Base-by-base conservation (phyloP, 2,888 invertebrate genomes). In the Melanostoma mellinum region DNA sequence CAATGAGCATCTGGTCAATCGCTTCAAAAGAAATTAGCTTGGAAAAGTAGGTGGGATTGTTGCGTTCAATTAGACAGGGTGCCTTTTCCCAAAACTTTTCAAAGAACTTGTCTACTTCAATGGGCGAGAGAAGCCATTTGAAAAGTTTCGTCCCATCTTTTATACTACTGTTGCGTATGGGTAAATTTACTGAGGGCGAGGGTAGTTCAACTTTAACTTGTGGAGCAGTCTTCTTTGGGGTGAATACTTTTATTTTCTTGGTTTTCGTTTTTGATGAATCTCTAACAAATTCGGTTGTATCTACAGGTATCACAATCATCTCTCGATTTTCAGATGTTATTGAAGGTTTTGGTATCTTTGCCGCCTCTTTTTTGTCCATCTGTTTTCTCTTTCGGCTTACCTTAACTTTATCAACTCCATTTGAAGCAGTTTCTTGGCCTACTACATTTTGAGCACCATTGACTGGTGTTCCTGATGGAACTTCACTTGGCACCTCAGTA, bases 31-130 rank as follows among this genome's bases (percentile, higher is more conserved):
- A 95, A 86, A 98, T 94, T 35, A 98, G 91, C 78, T 94, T 92
- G 72, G 93, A 93, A 89, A 95, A 98, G 88, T 96, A 97, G 9
- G 90, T 88, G 0, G 91, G 81, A n/a, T 93, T 92, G 4, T 87
- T 86, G 30, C 95, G 93, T 67, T 94, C 92, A 50, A 98, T 93
- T 74, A 95, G 93, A 33, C 97, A 90, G 0, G 97, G 96, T 85
- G 94, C 94, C 85, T 94, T 94, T 90, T 98, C 98, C 97, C 98
- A 98, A 81, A 94, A 92, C n/a, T 93, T 90, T 0, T 90, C 91
- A 67, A 95, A 93, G 88, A 96, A 96, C 20, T 93, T 91, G 0
- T 93, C 91, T 0, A 93, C 88, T 2, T 91, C 89, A 3, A 95
- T 92, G 0, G 97, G 96, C 87, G 94, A 93, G 10, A 97, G 93